Evolutionary conservation across 2,113 vertebrate genomes (phyloP).

Genomic region (Scatophagus argus): DNA sequence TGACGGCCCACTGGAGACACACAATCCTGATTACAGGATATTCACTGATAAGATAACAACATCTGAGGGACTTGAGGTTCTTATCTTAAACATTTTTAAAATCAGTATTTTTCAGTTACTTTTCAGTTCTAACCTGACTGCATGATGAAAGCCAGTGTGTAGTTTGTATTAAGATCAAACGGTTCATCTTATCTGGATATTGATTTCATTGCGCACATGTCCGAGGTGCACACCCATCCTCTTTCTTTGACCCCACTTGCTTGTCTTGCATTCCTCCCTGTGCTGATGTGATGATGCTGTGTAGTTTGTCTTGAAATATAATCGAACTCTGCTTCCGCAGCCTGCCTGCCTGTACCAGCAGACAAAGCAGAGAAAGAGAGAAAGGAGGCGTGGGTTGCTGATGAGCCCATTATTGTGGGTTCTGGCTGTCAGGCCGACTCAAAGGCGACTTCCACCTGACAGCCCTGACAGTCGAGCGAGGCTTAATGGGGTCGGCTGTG

Average conservation of each 20-base stretch:
- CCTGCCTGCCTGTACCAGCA: slow-evolving; percentile 13
- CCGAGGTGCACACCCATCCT: not conserved
- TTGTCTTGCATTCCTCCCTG: not conserved
- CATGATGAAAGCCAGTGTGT: not conserved
- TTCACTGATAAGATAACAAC: slow-evolving; percentile 27
- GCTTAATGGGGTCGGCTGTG: slow-evolving; percentile 67
- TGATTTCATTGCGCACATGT: slow-evolving; percentile 28
- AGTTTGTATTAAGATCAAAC: not conserved
- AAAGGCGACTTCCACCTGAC: slow-evolving; percentile 64
- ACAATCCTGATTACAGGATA: not conserved
- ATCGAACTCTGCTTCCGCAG: not conserved
- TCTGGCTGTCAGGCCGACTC: slow-evolving; percentile 64
- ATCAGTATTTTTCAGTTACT: not conserved
- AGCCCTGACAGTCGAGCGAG: slow-evolving; percentile 50
- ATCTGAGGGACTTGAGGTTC: not conserved
- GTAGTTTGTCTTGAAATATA: slow-evolving; percentile 7
- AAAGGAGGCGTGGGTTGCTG: slow-evolving; percentile 41
- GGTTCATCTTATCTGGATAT: slow-evolving; percentile 20
- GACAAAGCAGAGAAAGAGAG: slow-evolving; percentile 22
- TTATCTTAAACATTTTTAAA: slow-evolving; percentile 1
- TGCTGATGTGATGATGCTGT: not conserved
- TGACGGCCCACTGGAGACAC: slow-evolving; percentile 27
- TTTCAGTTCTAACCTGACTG: not conserved
- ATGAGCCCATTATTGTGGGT: slow-evolving; percentile 67
- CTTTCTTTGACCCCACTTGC: not conserved